Percentiles rank a stretch among this genome's conserved stretches.
phyloP scores from a whole-genome alignment of 2,113 vertebrate genomes.

The Columbina picui region DNA sequence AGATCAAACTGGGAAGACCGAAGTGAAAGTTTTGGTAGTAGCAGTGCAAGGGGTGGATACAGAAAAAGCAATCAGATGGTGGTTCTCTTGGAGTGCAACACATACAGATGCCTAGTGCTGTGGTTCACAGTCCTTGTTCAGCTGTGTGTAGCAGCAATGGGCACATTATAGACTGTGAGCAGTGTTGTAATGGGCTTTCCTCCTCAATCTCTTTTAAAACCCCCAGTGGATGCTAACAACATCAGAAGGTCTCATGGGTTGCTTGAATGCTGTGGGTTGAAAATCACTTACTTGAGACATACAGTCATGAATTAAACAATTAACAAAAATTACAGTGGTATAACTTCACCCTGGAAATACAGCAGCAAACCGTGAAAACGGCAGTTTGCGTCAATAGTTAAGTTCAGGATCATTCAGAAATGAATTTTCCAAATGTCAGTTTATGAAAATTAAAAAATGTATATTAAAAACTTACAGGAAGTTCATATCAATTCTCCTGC shows the following conservation, averaged over 20 bases:
- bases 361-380: not conserved
- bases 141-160: not conserved
- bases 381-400: not conserved
- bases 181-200: not conserved
- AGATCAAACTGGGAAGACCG: not conserved
- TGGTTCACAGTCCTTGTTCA: not conserved
- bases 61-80: not conserved
- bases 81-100: not conserved
- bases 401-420: not conserved
- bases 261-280: not conserved
- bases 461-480: not conserved
- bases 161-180: not conserved
- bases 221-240: not conserved
- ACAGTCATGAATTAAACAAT: not conserved
- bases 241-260: not conserved
- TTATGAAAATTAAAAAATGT: not conserved
- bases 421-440: not conserved
- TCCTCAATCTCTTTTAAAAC: not conserved
- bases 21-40: not conserved
- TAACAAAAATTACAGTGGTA: not conserved
- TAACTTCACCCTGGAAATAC: not conserved
- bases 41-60: not conserved
- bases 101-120: not conserved
- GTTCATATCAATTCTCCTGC: not conserved
- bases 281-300: not conserved